These are phyloP conservation scores for Thalpophila matura DNA, from an alignment of 2,888 invertebrate species.

Conservation along the genomic window DNA sequence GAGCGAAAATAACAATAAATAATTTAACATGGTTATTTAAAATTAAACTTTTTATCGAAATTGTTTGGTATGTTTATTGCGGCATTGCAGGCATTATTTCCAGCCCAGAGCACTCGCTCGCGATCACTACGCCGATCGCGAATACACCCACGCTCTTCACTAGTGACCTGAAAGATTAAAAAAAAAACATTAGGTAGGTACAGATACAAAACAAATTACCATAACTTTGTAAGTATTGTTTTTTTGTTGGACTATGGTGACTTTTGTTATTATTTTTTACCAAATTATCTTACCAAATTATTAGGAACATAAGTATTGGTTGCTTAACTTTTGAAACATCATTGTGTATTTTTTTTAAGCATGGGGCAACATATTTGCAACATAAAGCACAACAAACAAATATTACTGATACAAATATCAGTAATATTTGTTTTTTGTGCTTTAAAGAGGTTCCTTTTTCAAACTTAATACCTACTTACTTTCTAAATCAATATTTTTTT, in stretches of 20 bases:
- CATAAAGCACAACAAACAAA: no score
- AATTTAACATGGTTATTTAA: constrained; percentile 80
- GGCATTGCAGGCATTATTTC: constrained; percentile 93
- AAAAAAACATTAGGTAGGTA: constrained; percentile 48
- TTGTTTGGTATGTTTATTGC: constrained; percentile 72
- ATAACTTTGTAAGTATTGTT: constrained; percentile 12
- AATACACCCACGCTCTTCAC: constrained; percentile 96
- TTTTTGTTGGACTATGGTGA: neutral
- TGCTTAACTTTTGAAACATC: no score
- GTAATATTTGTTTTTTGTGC: no score
- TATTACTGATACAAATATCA: no score
- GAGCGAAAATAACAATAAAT: constrained; percentile 77
- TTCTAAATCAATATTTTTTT: no score
- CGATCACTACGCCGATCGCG: constrained; percentile 94
- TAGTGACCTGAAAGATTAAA: constrained; percentile 92
- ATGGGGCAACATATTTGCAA: no score
- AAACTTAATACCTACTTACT: no score
- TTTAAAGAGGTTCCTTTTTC: no score
- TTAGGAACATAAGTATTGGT: no score
- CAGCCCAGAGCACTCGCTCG: constrained; percentile 94
- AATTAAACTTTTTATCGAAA: constrained; percentile 31
- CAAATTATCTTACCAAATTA: no score
- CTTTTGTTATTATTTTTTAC: neutral
- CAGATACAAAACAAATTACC: constrained; percentile 25
- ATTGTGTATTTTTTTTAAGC: no score